Percentiles rank a stretch among this genome's conserved stretches.
Evolutionary conservation across 2,888 invertebrate species (phyloP).

Genomic region (Dascillus cervinus): DNA sequence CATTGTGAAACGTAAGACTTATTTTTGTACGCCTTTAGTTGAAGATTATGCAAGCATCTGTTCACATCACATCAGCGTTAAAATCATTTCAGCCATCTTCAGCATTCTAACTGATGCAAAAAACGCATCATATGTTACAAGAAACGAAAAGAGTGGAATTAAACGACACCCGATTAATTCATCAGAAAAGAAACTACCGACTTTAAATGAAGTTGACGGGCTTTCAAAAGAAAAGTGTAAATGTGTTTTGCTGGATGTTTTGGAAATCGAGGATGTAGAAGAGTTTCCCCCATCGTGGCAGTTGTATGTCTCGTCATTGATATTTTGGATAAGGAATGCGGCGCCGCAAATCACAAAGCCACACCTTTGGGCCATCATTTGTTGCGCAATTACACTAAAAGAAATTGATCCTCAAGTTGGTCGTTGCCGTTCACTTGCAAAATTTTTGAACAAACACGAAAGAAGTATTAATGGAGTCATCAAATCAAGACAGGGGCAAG

Average conservation of each 20-base stretch:
- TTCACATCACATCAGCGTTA: constrained; percentile 51
- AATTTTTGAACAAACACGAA: constrained; percentile 45
- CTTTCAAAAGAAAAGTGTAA: constrained; percentile 25
- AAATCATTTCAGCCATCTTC: constrained; percentile 55
- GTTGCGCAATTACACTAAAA: constrained; percentile 51
- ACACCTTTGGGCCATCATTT: constrained; percentile 51
- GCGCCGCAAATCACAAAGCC: constrained; percentile 37
- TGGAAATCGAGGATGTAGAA: constrained; percentile 43
- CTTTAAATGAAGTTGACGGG: constrained; percentile 17
- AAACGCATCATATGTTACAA: constrained; percentile 29
- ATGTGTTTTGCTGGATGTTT: constrained; percentile 44
- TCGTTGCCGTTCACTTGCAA: constrained; percentile 42
- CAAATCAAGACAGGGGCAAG: constrained; percentile 21
- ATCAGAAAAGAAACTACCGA: constrained; percentile 6
- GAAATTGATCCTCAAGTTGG: constrained; percentile 53
- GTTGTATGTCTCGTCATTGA: constrained; percentile 49
- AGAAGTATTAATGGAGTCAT: constrained; percentile 29
- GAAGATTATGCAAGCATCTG: constrained; percentile 58
- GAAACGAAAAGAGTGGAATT: constrained; percentile 25
- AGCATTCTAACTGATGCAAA: constrained; percentile 30
- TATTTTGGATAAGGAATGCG: constrained; percentile 51
- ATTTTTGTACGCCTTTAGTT: constrained; percentile 62
- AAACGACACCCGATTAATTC: constrained; percentile 13
- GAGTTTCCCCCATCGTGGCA: constrained; percentile 51
- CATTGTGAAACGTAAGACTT: constrained; percentile 54